Conservation (phyloP, 2,888 invertebrate species). For the Gasteruption jaculator region DNA sequence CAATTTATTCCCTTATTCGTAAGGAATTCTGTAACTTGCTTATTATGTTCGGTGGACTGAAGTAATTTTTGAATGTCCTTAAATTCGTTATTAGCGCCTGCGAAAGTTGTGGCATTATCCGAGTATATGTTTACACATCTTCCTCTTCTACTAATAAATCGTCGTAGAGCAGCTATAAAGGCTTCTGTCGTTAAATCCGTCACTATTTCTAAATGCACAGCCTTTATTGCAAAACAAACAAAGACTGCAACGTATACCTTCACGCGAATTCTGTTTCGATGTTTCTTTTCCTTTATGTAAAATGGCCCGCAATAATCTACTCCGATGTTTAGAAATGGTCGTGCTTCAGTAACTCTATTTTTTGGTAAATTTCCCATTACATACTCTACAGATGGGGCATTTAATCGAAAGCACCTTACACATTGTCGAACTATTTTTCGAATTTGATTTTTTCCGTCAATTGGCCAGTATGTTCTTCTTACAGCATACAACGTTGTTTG, state of each 20-base stretch:
- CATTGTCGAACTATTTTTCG: constrained; percentile 29
- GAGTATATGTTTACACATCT: constrained; percentile 26
- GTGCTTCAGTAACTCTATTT: constrained; percentile 26
- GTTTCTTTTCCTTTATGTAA: constrained; percentile 16
- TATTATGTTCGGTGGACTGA: constrained; percentile 8
- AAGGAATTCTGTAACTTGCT: neutral
- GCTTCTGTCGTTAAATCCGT: constrained; percentile 28
- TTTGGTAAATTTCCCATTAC: constrained; percentile 39
- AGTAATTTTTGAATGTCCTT: constrained; percentile 15
- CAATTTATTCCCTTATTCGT: constrained; percentile 17
- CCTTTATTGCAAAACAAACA: constrained; percentile 33
- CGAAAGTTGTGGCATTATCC: constrained; percentile 38
- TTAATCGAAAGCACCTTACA: constrained; percentile 29
- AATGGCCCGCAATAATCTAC: constrained; percentile 28
- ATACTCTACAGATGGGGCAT: constrained; percentile 17
- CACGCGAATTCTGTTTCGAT: no score
- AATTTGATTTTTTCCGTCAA: constrained; percentile 26
- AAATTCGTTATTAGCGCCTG: constrained; percentile 31
- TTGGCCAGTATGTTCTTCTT: constrained; percentile 33
- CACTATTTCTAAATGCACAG: constrained; percentile 35
- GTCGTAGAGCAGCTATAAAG: constrained; percentile 31
- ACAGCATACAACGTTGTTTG: constrained; percentile 22
- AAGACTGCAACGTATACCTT: constrained; percentile 23
- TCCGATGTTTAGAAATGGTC: constrained; percentile 32
- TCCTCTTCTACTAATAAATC: constrained; percentile 35